Evolutionary conservation across 2,113 vertebrate species (phyloP), one percentile per base, ranked within the genome.

Genomic region (Spea multiplicata): DNA sequence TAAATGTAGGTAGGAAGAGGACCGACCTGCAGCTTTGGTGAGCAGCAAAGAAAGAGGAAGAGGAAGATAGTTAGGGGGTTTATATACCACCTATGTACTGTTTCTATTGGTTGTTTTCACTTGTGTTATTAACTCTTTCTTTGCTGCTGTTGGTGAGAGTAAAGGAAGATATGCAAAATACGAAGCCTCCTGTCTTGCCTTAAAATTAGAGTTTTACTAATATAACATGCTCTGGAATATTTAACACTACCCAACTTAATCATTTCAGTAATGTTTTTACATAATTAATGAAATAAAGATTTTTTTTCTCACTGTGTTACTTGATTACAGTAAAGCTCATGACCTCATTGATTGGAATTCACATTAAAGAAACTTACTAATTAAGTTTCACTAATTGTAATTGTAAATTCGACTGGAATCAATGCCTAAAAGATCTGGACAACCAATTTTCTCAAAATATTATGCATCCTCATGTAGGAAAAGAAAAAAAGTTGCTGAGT

Each of bases 301-400:
- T 48, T 55, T 16, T 70, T 80, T 73, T 73, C 49, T 78, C 59
- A 66, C 50, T 67, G 14, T 66, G 70, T 13, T 72, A 67, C 77
- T 80, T 73, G 70, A 73, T 72, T 80, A 80, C 70, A 57, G 77
- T 57, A 73, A 73, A 73, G 62, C 70, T 80, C 70, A 72, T 73
- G 75, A 77, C 75, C 77, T 67, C 62, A 66, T 80, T 73, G 77
- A 73, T 79, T 72, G 70, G 50, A 64, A 67, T 45, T 80, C 55
- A 73, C 77, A 66, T 77, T 73, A 67, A 73, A 80, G 77, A 80
- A 73, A 66, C 70, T 80, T 80, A 50, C 77, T 66, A 67, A 73
- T 73, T 73, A 73, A 80, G 77, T 67, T 80, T 30, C 46, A 80
- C 71, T 73, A 73, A 77, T 77, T 76, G 74, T 76, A 76, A 76